Evolutionary conservation across 2,113 vertebrate species (phyloP).

Genomic region (Atherinomorus stipes): DNA sequence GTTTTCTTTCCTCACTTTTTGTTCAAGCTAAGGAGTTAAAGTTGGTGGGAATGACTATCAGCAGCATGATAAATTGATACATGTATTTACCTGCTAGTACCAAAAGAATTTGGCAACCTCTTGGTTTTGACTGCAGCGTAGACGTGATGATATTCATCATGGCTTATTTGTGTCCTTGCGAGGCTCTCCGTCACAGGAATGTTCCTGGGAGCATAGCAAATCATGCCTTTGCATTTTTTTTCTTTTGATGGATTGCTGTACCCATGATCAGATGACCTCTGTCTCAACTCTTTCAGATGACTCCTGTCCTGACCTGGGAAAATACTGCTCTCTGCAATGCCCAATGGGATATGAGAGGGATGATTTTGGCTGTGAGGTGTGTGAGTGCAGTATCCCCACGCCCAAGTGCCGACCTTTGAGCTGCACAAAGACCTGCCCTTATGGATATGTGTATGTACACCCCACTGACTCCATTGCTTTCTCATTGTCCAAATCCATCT

Average conservation of each 20-base stretch:
- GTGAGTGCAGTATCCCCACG: constrained; percentile 77
- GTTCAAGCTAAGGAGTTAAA: constrained; percentile 1
- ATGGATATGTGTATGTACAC: constrained; percentile 85
- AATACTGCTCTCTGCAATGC: constrained; percentile 81
- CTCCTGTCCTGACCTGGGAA: constrained; percentile 81
- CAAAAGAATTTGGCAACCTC: not conserved
- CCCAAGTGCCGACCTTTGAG: constrained; percentile 81
- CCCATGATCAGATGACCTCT: constrained; percentile 40
- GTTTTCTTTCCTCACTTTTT: constrained; percentile 4
- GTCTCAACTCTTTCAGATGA: constrained; percentile 79
- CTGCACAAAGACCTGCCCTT: constrained; percentile 85
- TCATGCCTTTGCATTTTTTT: constrained; percentile 30
- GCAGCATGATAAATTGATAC: not conserved
- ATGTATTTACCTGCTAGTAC: not conserved
- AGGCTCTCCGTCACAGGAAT: constrained; percentile 42
- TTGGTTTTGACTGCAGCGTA: constrained; percentile 25
- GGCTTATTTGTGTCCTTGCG: constrained; percentile 21
- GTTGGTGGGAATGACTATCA: not conserved
- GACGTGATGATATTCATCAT: constrained; percentile 30
- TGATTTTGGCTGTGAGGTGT: constrained; percentile 83
- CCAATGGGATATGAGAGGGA: constrained; percentile 82
- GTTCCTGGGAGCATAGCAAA: constrained; percentile 17
- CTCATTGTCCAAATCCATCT: not conserved
- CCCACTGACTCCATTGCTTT: constrained; percentile 1
- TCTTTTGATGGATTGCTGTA: constrained; percentile 51